Conservation (phyloP, 2,113 vertebrate genomes). For the Anhinga anhinga region DNA sequence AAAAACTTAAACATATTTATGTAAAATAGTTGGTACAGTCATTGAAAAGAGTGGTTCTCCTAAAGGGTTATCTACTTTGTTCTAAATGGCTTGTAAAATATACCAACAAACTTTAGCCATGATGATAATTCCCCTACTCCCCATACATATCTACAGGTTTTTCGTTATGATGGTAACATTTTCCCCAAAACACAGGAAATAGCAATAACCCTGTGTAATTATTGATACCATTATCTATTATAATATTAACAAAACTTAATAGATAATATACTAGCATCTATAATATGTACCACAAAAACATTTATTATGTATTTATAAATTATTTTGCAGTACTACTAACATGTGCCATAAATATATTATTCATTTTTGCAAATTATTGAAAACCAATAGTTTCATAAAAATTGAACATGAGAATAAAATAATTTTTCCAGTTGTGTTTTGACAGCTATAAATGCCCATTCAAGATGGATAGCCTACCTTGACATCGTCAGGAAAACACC, state of each 20-base stretch:
- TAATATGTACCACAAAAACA: constrained; percentile 45
- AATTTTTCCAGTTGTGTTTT: neutral
- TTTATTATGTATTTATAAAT: constrained; percentile 62
- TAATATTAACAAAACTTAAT: neutral
- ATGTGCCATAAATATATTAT: constrained; percentile 48
- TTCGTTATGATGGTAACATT: constrained; percentile 22
- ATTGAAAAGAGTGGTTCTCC: neutral
- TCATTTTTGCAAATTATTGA: constrained; percentile 57
- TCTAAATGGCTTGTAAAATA: constrained; percentile 14
- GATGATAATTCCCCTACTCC: neutral
- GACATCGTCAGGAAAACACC: neutral
- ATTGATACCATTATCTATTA: constrained; percentile 25
- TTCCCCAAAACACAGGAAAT: neutral
- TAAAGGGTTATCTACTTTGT: neutral
- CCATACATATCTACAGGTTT: neutral
- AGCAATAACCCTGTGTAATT: neutral
- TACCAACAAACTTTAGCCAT: neutral
- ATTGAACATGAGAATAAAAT: constrained; percentile 10
- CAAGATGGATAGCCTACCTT: neutral
- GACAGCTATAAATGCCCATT: neutral
- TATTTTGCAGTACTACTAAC: constrained; percentile 30
- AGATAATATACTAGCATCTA: constrained; percentile 26
- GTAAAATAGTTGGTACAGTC: neutral
- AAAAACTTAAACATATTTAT: neutral
- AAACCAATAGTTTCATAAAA: neutral